Evolutionary conservation across 2,888 invertebrate species (phyloP).

Genomic region (Ferrisia virgata): DNA sequence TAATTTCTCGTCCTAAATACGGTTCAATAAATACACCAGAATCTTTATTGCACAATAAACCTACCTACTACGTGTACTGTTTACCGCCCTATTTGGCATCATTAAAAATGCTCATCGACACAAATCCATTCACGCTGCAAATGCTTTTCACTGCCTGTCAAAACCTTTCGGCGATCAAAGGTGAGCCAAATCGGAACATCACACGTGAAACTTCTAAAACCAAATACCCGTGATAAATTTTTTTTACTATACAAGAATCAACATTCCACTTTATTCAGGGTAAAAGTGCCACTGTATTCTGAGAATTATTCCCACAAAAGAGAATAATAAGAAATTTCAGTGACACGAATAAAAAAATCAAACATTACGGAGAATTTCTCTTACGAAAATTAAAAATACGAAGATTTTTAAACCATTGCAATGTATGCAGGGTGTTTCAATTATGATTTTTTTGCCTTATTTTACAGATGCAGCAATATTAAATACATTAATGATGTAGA

Average conservation of each 20-base stretch:
- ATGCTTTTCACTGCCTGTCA: neutral
- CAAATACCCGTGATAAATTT: neutral
- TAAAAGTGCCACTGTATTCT: no score
- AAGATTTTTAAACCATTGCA: no score
- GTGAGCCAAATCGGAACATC: neutral
- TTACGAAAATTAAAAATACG: no score
- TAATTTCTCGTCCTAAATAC: neutral
- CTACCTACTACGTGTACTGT: no score
- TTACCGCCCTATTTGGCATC: conserved; percentile 14
- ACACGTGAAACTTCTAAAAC: neutral
- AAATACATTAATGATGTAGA: neutral
- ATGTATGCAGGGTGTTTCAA: neutral
- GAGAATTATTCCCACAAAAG: no score
- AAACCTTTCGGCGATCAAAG: neutral
- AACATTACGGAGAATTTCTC: no score
- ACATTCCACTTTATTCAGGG: neutral
- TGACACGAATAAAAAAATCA: no score
- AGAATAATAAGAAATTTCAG: no score
- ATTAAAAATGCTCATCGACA: conserved; percentile 17
- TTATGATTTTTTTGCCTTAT: neutral
- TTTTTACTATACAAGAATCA: neutral
- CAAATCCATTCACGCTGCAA: conserved; percentile 7
- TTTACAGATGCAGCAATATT: neutral
- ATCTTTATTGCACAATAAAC: neutral
- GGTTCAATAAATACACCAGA: neutral